phyloP scores from a whole-genome alignment of 1,140 invertebrate species.

The Gyrodactylus bullatarudis region DNA sequence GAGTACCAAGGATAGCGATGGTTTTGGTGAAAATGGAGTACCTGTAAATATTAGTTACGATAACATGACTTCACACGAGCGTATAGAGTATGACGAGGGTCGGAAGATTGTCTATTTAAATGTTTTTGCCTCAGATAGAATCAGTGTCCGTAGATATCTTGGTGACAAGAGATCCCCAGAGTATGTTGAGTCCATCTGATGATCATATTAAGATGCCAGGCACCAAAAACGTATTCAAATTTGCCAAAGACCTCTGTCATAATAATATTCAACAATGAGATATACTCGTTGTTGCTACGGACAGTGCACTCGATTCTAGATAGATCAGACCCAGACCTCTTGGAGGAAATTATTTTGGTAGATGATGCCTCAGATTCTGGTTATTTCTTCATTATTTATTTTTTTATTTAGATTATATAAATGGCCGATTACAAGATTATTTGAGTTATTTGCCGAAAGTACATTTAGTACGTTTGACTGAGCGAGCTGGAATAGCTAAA shows the following conservation, averaged over 20 bases:
- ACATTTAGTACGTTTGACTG: not conserved
- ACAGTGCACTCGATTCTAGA: conserved; percentile 51
- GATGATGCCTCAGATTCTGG: conserved; percentile 5
- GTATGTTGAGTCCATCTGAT: not conserved
- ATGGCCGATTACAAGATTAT: conserved; percentile 8
- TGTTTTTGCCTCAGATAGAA: conserved; percentile 1
- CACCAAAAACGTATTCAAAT: not conserved
- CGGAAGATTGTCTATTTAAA: not conserved
- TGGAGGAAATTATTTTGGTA: conserved; percentile 20
- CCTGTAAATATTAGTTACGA: not conserved
- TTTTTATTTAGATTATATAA: not conserved
- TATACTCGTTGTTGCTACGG: conserved; percentile 49
- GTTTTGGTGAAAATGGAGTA: not conserved
- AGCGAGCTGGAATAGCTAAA: conserved; percentile 39
- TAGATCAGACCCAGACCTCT: conserved; percentile 35
- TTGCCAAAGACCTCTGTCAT: conserved; percentile 29
- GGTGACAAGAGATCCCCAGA: not conserved
- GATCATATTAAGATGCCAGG: not conserved
- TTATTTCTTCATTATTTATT: too few relatives aligned
- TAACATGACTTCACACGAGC: not conserved
- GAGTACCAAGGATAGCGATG: not conserved
- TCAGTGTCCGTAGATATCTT: conserved; percentile 1
- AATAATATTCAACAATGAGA: conserved; percentile 68
- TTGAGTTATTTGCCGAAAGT: not conserved
- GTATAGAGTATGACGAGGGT: conserved; percentile 5